These are phyloP conservation scores for Pseudomugil tenellus DNA, from an alignment of 2,797 vertebrate genomes.

Conservation along the genomic window DNA sequence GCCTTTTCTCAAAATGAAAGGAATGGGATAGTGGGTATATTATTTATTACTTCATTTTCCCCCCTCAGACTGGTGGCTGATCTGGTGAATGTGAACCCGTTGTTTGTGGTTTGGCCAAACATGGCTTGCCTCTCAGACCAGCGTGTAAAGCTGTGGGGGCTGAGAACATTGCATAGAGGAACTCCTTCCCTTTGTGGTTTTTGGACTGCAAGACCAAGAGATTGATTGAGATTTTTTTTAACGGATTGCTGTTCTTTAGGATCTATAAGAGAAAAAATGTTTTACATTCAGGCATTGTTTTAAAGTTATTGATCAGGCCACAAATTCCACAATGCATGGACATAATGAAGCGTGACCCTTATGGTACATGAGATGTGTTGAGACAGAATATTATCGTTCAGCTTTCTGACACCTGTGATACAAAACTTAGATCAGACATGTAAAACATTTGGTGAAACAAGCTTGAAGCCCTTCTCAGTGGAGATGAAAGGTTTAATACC, in stretches of 20 bases:
- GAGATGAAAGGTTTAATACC: slow-evolving; percentile 7
- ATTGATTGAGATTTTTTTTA: slow-evolving; percentile 31
- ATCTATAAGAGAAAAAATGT: too few species aligned
- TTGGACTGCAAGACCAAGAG: slow-evolving; percentile 14
- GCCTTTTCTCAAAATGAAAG: slow-evolving; percentile 58
- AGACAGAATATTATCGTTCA: slow-evolving; percentile 28
- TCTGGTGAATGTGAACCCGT: slow-evolving; percentile 48
- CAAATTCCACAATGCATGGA: background rate
- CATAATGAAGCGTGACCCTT: slow-evolving; percentile 2
- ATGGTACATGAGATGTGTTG: background rate
- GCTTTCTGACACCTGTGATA: slow-evolving; percentile 33
- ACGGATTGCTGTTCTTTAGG: background rate
- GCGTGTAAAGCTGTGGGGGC: slow-evolving; percentile 36
- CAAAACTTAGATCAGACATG: slow-evolving; percentile 46
- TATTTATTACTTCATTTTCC: slow-evolving; percentile 60
- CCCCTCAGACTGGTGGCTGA: slow-evolving; percentile 30
- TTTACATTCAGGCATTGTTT: background rate
- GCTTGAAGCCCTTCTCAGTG: background rate
- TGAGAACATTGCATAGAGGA: slow-evolving; percentile 25
- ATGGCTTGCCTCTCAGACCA: slow-evolving; percentile 18
- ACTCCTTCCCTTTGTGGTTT: slow-evolving; percentile 24
- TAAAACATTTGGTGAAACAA: slow-evolving; percentile 26
- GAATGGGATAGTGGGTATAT: slow-evolving; percentile 57
- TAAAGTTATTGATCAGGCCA: background rate
- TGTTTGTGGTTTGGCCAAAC: slow-evolving; percentile 60